phyloP scores from a whole-genome alignment of 2,888 invertebrate genomes.

The Empis stercorea region DNA sequence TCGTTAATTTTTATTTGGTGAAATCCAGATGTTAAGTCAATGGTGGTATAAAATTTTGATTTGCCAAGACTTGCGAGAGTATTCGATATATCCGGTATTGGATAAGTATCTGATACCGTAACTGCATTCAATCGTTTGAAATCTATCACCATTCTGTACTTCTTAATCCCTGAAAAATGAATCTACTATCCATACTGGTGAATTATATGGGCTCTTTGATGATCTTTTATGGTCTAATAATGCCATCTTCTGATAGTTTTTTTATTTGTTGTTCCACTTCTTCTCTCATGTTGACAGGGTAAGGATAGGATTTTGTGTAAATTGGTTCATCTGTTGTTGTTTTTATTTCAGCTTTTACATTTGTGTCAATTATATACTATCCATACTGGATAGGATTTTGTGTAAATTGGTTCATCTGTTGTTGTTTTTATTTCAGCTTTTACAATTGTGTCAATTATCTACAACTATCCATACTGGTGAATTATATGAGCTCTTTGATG shows the following conservation, averaged over 20 bases:
- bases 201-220: constrained; percentile 20
- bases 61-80: constrained; percentile 13
- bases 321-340: constrained; percentile 16
- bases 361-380: constrained; percentile 1
- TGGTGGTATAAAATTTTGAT: constrained; percentile 4
- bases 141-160: constrained; percentile 14
- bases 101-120: constrained; percentile 5
- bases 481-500: constrained; percentile 19
- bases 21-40: constrained; percentile 9
- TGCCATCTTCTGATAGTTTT: constrained; percentile 20
- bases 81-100: constrained; percentile 3
- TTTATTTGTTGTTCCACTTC: constrained; percentile 24
- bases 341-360: constrained; percentile 2
- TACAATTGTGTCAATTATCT: too few species aligned
- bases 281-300: constrained; percentile 22
- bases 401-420: too few species aligned
- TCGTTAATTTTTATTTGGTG: constrained; percentile 10
- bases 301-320: constrained; percentile 24
- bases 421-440: too few species aligned
- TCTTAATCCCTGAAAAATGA: constrained; percentile 12
- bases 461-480: constrained; percentile 18
- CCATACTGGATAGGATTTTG: too few species aligned
- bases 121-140: constrained; percentile 11
- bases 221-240: constrained; percentile 21
- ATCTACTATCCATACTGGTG: constrained; percentile 17